Evolutionary conservation across 2,888 invertebrate genomes (phyloP).

Genomic region (Brachyopa scutellaris): DNA sequence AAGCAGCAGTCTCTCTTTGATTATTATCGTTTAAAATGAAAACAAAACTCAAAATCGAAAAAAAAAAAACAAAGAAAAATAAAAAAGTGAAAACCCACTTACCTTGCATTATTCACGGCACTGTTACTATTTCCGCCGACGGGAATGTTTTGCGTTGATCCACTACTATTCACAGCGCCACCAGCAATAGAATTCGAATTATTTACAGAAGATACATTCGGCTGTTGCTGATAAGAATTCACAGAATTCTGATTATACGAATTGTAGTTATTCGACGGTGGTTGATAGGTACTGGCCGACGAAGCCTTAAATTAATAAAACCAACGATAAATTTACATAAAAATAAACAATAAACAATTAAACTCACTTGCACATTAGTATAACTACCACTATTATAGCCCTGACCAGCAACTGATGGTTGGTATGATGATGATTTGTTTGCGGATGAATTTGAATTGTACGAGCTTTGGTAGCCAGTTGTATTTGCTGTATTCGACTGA

Average conservation of each 20-base stretch:
- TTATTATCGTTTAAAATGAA: conserved; percentile 9
- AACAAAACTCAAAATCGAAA: background rate
- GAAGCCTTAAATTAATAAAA: conserved; percentile 75
- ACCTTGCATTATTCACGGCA: conserved; percentile 80
- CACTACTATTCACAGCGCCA: conserved; percentile 75
- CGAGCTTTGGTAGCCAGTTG: conserved; percentile 79
- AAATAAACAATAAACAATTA: background rate
- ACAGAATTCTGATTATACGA: conserved; percentile 81
- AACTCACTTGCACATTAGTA: conserved; percentile 78
- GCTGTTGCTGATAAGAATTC: conserved; percentile 81
- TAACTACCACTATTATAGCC: conserved; percentile 80
- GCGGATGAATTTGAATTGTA: conserved; percentile 77
- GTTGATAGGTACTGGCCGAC: conserved; percentile 80
- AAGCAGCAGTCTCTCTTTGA: conserved; percentile 22
- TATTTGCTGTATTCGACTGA: conserved; percentile 77
- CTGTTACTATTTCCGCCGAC: conserved; percentile 79
- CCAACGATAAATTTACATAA: background rate
- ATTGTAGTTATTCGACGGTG: conserved; percentile 78
- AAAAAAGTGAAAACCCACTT: conserved; percentile 59
- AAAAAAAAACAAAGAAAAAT: background rate
- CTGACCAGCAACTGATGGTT: conserved; percentile 78
- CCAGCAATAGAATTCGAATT: conserved; percentile 76
- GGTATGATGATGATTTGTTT: conserved; percentile 79
- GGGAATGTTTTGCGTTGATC: conserved; percentile 81
- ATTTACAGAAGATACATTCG: conserved; percentile 76